Base-by-base conservation (phyloP, 2,797 vertebrate genomes). In the Distichodus sexfasciatus region DNA sequence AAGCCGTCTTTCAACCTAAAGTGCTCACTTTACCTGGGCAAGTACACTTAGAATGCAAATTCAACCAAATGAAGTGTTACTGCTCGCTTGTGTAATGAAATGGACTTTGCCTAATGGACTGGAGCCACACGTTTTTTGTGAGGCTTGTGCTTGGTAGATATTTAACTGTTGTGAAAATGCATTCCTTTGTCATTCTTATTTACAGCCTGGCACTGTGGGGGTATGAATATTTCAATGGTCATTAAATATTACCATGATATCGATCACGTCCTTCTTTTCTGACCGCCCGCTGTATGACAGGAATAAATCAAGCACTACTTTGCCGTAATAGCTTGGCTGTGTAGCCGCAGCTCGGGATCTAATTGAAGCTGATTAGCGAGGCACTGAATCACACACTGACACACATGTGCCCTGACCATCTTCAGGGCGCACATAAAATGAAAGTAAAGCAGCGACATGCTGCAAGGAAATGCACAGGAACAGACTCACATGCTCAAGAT, bases 301-400 rank as follows among this genome's bases (percentile, higher is more conserved):
- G 74, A 73, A 80, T 90, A 88, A 90, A 85, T 90, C 87, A 86
- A 24, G 80, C 80, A 78, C 83, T 76, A 66, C 79, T 88, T 83
- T 76, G 86, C 87, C 85, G 89, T 89, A 90, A 59, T 71, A 87
- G 81, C 81, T 84, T 78, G 82, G 79, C 84, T 77, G 77, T 77
- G 77, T 82, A 82, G 81, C 80, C 78, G 67, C 71, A 69, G 71
- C 71, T 71, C 58, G 36, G 66, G 71, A 81, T 81, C 75, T 80
- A 83, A 83, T 80, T 82, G 83, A 72, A 59, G 74, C 77, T 76
- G 78, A 85, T 43, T 85, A 76, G 74, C 74, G 58, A 1, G 36
- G 0, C 71, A 2, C 67, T 88, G 76, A 86, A 87, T 87, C 85
- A 86, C 10, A 44, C 57, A 62, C 72, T 17, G 23, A 68, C 79